Base-by-base conservation (phyloP, 2,888 invertebrate species). In the Globia sparganii region DNA sequence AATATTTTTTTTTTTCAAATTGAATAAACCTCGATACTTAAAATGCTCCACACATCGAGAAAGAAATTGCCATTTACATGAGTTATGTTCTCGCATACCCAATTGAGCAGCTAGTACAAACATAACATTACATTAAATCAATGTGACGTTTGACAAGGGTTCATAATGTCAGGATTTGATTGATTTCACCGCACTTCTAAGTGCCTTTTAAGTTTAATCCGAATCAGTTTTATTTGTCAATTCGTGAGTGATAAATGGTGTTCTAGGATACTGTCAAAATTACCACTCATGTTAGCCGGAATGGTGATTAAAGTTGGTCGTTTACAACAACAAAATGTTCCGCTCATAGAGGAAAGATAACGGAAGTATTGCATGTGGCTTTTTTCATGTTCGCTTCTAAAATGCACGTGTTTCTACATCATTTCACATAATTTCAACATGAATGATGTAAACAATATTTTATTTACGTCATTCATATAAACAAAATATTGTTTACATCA, bases 81-180 rank as follows among this genome's bases (percentile, higher is more conserved):
- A 43, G 11, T 66, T 40, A 56, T 28, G 21, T 5, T 15, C 25
- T 37, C 40, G 28, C 78, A 40, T 40, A 76, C 15, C 37, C 6
- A 78, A 49, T 18, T 53, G 46, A 46, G 18, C 46, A 31, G n/a
- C n/a, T n/a, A n/a, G 15, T n/a, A 49, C 72, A 80, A 71, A 49
- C 49, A 40, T 80, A n/a, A n/a, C n/a, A 34, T 25, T 28, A 61
- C 49, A 43, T 81, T 53, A 80, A 61, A 77, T 43, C 28, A 43
- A 81, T 61, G 53, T 72, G 34, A 53, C 61, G 28, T 73, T 37
- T 77, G 74, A 77, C 53, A 28, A 81, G 34, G 77, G 77, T 77
- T 18, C 18, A 43, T 28, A 28, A 25, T 34, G 61, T 15, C 74
- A 53, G 28, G 61, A 53, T 53, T 56, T 61, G 40, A 81, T 81